Base-by-base conservation (phyloP, 2,888 invertebrate species). In the Dynastes grantii region DNA sequence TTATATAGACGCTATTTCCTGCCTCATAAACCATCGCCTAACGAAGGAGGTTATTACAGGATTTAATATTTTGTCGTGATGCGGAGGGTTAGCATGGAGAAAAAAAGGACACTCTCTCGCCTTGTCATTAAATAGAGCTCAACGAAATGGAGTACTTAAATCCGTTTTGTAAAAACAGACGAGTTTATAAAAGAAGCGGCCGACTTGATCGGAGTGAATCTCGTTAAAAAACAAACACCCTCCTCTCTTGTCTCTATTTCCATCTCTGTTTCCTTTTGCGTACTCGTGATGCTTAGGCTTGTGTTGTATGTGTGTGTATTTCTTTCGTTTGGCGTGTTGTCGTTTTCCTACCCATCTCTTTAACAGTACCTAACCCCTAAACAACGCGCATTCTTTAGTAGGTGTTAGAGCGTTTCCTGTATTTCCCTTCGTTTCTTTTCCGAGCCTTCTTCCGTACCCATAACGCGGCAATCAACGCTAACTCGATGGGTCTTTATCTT, bases 181-280 rank as follows among this genome's bases (percentile, higher is more conserved):
- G 81, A 84, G 85, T 85, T 85, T 85, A 85, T 85, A 85, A 85
- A 85, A 83, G 84, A 81, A 85, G 84, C 84, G 83, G 82, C 83
- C 86, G 85, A 84, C 73, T 75, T 85, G 86, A 87, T 87, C 86
- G 84, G 84, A 85, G 84, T 80, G 86, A 88, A 88, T 87, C 88
- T 88, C 88, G 88, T 88, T 88, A 88, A 88, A 58, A 87, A 87
- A 87, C 87, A 88, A 88, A 87, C 87, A 86, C 88, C 87, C 88
- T 86, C 87, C 45, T 61, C 40, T 71, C 73, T 75, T 61, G 61
- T 49, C 58, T 73, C 27, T 73, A 61, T 75, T 61, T 75, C 49
- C 61, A 40, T 61, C 58, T 63, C 37, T 61, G 40, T 63, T 51
- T 13, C 40, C 6, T 53, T 51, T 27, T 4, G 27, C 13, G 45